Evolutionary conservation across 1,140 invertebrate species (phyloP).

Genomic region (Whitmania pigra): DNA sequence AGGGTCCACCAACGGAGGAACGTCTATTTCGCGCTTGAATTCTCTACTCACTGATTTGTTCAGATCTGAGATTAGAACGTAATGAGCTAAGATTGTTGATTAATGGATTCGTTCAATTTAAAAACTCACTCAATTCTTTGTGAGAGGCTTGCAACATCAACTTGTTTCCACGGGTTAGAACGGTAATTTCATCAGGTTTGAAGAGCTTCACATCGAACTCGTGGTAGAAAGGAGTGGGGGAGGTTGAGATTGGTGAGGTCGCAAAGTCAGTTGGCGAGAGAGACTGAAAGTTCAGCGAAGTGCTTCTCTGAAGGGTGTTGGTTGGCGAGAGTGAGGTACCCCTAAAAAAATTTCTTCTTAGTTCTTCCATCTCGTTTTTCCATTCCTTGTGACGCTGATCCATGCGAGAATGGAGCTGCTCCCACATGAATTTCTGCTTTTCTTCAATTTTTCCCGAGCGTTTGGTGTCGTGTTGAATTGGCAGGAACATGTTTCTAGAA

Average conservation of each 20-base stretch:
- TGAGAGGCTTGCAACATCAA: conserved; percentile 60
- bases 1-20: conserved; percentile 36
- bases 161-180: conserved; percentile 8
- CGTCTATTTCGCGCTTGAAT: conserved; percentile 39
- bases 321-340: neutral
- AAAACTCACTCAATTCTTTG: conserved; percentile 52
- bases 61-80: neutral
- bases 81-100: no score
- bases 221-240: neutral
- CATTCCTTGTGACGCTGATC: conserved; percentile 29
- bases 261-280: neutral
- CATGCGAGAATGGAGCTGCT: conserved; percentile 36
- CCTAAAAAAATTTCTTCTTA: conserved; percentile 14
- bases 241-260: neutral
- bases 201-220: conserved; percentile 18
- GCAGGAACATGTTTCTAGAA: no score
- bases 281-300: no score
- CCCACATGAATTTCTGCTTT: conserved; percentile 35
- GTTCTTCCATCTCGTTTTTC: conserved; percentile 16
- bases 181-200: conserved; percentile 15
- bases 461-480: neutral
- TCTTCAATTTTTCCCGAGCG: conserved; percentile 27
- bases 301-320: neutral
- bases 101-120: no score
- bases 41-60: conserved; percentile 34